Base-by-base conservation (phyloP, 2,888 invertebrate genomes). In the Caenorhabditis sulstoni region DNA sequence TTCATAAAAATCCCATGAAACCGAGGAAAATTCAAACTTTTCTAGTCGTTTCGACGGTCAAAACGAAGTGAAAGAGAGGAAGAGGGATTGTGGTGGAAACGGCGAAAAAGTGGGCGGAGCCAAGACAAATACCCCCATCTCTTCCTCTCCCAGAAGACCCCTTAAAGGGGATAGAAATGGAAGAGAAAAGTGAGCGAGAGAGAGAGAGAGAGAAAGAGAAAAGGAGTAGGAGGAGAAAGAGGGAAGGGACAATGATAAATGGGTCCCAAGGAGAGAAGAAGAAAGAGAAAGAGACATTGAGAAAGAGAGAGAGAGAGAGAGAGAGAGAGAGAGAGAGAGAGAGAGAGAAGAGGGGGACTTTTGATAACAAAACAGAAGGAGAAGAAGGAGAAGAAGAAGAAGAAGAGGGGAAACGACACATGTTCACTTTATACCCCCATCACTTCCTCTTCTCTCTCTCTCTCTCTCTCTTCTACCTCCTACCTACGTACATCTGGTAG, bases 351-450 rank as follows among this genome's bases (percentile, higher is more conserved):
- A 14, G 11, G 41, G 12, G 7, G 49, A 49, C 35, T 49, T 61
- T 62, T 62, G 62, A 37, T 50, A 62, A 50, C 49, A 23, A 18
- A 44, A 35, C n/a, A 58, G 23, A 39, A 55, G 55, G 35, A 58
- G 23, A 39, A 55, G 55, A 16, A 1, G 53, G 35, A 16, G 29
- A 39, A 61, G 62, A 62, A 62, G 61, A 44, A 22, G 16, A 52
- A 20, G n/a, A 23, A n/a, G 52, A 14, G 4, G 29, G 3, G 3
- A n/a, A 18, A 47, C 47, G 61, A 61, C 70, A 70, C 61, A 70
- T 70, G 70, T 70, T 70, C 70, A 53, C 70, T 61, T 70, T 55
- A 55, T 70, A 52, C 61, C 55, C 45, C 37, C 52, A 9, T 9
- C 14, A 3, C 29, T 14, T 52, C 23, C 68, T 57, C 49, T 7